Percentiles rank a stretch among this genome's conserved stretches.
Conservation (phyloP, 2,113 vertebrate species). For the Labeo catla region DNA sequence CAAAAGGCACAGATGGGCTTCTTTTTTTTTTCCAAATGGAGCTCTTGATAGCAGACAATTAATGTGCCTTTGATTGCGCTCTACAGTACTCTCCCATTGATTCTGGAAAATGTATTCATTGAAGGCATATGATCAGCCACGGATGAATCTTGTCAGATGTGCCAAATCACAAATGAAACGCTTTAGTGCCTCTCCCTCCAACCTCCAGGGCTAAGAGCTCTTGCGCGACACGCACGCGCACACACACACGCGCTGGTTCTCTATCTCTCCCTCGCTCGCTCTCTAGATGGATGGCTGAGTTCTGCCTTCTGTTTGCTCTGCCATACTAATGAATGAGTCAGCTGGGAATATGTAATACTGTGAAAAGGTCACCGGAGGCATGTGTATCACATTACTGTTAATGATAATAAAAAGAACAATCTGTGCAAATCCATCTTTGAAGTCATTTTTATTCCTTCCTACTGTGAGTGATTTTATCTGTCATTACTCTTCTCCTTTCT, state of each 20-base stretch:
- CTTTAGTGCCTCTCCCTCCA: conserved; percentile 44
- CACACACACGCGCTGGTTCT: background rate
- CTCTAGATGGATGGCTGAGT: conserved; percentile 51
- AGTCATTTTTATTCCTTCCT: conserved; percentile 58
- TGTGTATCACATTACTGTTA: conserved; percentile 78
- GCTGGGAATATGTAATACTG: conserved; percentile 76
- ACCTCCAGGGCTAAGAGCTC: conserved; percentile 39
- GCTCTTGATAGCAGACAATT: conserved; percentile 43
- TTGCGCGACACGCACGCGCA: conserved; percentile 46
- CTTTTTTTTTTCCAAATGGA: conserved; percentile 41
- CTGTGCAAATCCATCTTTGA: conserved; percentile 69
- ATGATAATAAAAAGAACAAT: conserved; percentile 80
- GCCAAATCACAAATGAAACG: conserved; percentile 45
- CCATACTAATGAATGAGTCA: conserved; percentile 72
- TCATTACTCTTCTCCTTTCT: conserved; percentile 56
- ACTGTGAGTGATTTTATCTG: conserved; percentile 66
- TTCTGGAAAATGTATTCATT: conserved; percentile 34
- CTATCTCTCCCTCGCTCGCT: conserved; percentile 25
- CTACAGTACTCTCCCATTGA: conserved; percentile 47
- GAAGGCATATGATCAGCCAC: conserved; percentile 39
- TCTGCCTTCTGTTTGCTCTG: conserved; percentile 75
- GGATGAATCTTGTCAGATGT: conserved; percentile 49
- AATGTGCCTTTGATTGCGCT: conserved; percentile 49
- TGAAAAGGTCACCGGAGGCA: conserved; percentile 73
- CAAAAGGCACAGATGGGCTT: conserved; percentile 43